Evolutionary conservation across 1,140 invertebrate genomes (phyloP), one percentile per base, ranked within the genome.

Genomic region (Teleopsis dalmanni): DNA sequence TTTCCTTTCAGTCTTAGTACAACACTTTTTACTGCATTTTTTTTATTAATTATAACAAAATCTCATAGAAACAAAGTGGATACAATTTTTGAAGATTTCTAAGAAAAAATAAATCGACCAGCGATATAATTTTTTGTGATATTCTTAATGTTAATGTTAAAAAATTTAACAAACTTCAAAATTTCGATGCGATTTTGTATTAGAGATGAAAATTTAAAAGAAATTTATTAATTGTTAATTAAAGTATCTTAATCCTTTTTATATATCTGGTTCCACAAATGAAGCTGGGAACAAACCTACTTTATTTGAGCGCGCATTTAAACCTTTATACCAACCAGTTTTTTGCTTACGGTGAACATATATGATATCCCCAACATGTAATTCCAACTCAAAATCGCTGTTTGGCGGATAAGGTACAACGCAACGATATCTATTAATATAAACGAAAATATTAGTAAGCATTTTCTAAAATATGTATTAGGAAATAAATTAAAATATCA

Each of bases 291-390:
- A 95, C 3, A 96, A 76, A 6, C 93, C 93, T 2, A 88, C 91
- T 56, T 89, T 84, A 13, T 91, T 91, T 3, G 89, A 93, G 37
- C 90, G 78, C 59, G 92, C 83, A 55, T 88, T 80, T 1, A 89
- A 94, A 5, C 92, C 93, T 69, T 95, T 95, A 66, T 88, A 95
- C 92, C 92, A 96, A 11, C 93, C 93, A 62, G 95, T 92, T 21
- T 94, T 91, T 29, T 91, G 80, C 67, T 94, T 95, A 56, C 88
- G 89, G 61, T 90, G 87, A 4, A 95, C 91, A 57, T 89, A 85
- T 46, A 95, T 89, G 42, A 95, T 84, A 62, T 96, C 93, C 19
- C 91, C 90, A 14, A 93, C 80, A 53, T 87, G 85, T 2, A 96
- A 74, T 63, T 94, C 89, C 51, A 95, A 59, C 70, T 95, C 91